Evolutionary conservation across 2,888 invertebrate genomes (phyloP).

Genomic region (Leptopilina syphax): DNA sequence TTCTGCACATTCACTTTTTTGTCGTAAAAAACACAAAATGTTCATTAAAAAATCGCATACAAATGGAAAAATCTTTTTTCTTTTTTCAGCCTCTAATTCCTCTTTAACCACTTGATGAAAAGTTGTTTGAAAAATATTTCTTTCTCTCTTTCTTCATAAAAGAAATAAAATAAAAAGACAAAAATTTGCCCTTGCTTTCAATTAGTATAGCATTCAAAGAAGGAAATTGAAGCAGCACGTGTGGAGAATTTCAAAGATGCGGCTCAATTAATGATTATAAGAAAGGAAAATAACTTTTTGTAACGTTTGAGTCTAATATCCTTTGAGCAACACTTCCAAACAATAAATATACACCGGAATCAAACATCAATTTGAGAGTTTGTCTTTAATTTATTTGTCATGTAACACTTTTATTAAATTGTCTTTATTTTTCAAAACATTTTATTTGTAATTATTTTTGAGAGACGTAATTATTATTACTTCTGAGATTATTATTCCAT

Average conservation of each 20-base stretch:
- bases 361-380: not conserved
- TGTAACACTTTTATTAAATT: too few species aligned
- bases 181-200: conserved; percentile 22
- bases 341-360: not conserved
- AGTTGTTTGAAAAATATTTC: too few species aligned
- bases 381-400: not conserved
- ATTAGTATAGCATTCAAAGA: conserved; percentile 5
- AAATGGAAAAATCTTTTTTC: too few species aligned
- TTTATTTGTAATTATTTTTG: not conserved
- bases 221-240: conserved; percentile 1
- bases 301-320: not conserved
- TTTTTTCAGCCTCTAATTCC: too few species aligned
- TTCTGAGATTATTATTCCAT: too few species aligned
- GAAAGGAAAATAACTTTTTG: conserved; percentile 1
- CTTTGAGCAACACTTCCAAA: conserved; percentile 1
- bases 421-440: not conserved
- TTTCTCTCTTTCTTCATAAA: too few species aligned
- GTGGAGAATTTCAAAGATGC: not conserved
- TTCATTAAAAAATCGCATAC: too few species aligned
- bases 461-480: too few species aligned
- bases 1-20: too few species aligned
- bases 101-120: not conserved
- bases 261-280: not conserved
- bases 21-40: too few species aligned
- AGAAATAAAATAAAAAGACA: not conserved